Conservation (phyloP, 2,888 invertebrate genomes). For the Phymatocera aterrima region DNA sequence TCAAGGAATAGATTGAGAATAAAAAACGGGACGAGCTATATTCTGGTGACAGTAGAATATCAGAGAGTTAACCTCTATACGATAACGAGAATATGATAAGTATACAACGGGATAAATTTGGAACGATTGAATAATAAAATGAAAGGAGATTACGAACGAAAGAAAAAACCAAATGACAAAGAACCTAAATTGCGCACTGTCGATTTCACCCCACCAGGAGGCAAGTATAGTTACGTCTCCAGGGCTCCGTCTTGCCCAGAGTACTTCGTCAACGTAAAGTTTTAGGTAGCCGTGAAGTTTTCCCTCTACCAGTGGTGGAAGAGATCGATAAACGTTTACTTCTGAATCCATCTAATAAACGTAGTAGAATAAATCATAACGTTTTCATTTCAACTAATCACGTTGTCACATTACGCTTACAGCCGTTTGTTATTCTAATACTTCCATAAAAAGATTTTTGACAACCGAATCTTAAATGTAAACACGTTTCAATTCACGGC, state of each 20-base stretch:
- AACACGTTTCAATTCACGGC: slow-evolving; percentile 5
- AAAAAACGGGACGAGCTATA: neutral
- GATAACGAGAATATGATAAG: too few relatives aligned
- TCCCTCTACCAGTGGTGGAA: slow-evolving; percentile 72
- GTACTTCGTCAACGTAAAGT: slow-evolving; percentile 67
- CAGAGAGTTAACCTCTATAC: neutral
- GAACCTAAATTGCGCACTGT: slow-evolving; percentile 67
- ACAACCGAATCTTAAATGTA: slow-evolving; percentile 1
- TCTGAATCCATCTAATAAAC: slow-evolving; percentile 62
- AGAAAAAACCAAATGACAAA: neutral
- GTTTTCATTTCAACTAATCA: neutral
- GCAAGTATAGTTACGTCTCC: slow-evolving; percentile 66
- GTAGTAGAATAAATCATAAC: slow-evolving; percentile 38
- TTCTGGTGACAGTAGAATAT: too few relatives aligned
- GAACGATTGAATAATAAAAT: neutral
- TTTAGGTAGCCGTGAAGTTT: slow-evolving; percentile 69
- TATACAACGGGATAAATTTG: neutral
- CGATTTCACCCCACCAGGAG: slow-evolving; percentile 72
- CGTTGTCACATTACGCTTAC: neutral
- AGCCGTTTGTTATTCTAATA: neutral
- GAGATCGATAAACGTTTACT: slow-evolving; percentile 60
- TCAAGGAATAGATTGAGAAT: neutral
- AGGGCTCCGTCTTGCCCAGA: slow-evolving; percentile 66
- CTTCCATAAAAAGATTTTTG: neutral
- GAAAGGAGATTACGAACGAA: too few relatives aligned